phyloP scores from a whole-genome alignment of 2,888 invertebrate species.

The Tetropium fuscum region DNA sequence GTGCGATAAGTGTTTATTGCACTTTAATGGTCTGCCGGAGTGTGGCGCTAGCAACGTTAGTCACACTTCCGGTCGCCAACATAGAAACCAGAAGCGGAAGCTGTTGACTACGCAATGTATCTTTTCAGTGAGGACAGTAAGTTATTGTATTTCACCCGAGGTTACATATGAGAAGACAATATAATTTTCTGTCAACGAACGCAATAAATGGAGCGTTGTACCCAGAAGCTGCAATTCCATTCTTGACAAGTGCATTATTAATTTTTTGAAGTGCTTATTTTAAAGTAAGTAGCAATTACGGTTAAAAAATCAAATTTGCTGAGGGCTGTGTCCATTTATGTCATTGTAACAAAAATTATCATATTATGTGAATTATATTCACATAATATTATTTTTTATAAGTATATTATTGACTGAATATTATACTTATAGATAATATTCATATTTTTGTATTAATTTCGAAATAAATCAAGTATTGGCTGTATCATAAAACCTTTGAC shows the following conservation, averaged over 20 bases:
- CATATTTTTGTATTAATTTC: too few species aligned
- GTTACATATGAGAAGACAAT: conserved; percentile 14
- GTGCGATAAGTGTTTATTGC: conserved; percentile 62
- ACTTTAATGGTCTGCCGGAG: conserved; percentile 60
- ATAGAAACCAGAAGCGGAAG: conserved; percentile 57
- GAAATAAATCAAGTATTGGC: too few species aligned
- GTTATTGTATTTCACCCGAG: conserved; percentile 4
- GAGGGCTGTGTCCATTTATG: too few species aligned
- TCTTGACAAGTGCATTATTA: conserved; percentile 22
- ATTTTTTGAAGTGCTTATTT: conserved; percentile 21
- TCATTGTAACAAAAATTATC: too few species aligned
- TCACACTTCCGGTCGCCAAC: conserved; percentile 57
- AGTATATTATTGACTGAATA: too few species aligned
- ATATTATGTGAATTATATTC: too few species aligned
- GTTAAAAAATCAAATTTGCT: too few species aligned
- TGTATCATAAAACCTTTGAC: too few species aligned
- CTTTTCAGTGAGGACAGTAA: conserved; percentile 10
- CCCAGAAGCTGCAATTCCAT: conserved; percentile 1
- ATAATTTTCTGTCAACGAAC: conserved; percentile 4
- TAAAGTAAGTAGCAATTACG: conserved; percentile 13
- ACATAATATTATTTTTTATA: too few species aligned
- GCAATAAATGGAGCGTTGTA: conserved; percentile 12
- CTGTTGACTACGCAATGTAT: conserved; percentile 47
- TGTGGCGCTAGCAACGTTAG: conserved; percentile 53
- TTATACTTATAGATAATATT: too few species aligned